A percentile compares a stretch with the other conserved stretches of the same genome.
Conservation (phyloP, 2,888 invertebrate genomes). For the Steinernema hermaphroditum region DNA sequence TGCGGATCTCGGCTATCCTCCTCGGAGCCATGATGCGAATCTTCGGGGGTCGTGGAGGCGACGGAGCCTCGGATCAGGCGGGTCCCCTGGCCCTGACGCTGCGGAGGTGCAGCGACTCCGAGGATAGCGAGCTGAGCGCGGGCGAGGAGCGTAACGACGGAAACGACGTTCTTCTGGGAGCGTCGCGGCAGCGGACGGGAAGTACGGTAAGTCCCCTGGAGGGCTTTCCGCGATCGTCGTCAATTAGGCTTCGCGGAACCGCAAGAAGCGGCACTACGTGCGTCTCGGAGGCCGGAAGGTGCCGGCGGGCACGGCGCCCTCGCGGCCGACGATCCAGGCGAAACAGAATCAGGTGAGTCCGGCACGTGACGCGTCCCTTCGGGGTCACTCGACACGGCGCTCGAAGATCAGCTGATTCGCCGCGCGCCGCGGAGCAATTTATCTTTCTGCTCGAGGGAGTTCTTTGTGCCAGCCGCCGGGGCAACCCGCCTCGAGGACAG, state of each 20-base stretch:
- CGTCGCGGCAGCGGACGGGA: background rate
- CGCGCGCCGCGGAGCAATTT: constrained; percentile 13
- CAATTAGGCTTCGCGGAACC: constrained; percentile 8
- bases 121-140: background rate
- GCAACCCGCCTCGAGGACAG: constrained; percentile 2
- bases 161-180: constrained; percentile 20
- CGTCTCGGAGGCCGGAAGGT: background rate
- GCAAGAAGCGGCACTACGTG: constrained; percentile 25
- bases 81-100: background rate
- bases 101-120: constrained; percentile 13
- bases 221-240: background rate
- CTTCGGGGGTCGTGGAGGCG: background rate
- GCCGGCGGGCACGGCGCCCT: background rate
- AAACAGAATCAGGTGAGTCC: constrained; percentile 59
- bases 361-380: constrained; percentile 5
- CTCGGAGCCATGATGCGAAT: constrained; percentile 6
- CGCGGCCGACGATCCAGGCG: constrained; percentile 53
- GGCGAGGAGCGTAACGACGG: constrained; percentile 9
- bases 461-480: constrained; percentile 21
- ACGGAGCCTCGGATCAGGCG: background rate
- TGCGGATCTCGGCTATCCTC: background rate
- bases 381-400: background rate
- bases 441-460: constrained; percentile 12
- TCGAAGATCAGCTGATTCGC: background rate
- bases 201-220: constrained; percentile 6